These are phyloP conservation scores for Sialia sialis DNA, from an alignment of 2,113 vertebrate species.

Conservation along the genomic window DNA sequence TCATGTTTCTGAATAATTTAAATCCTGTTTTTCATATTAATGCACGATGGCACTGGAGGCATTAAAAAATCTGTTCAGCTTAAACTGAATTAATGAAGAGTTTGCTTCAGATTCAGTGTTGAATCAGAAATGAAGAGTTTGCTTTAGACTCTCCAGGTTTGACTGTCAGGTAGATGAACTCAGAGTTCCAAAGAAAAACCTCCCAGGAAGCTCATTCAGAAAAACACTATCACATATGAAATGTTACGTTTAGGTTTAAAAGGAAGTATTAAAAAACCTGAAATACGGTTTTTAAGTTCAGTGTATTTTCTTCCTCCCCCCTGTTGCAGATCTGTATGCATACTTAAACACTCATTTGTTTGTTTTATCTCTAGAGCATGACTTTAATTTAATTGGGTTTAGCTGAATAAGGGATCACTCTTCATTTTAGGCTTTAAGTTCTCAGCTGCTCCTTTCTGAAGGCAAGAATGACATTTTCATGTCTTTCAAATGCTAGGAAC, in stretches of 20 bases:
- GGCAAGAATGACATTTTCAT: not conserved
- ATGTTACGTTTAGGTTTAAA: not conserved
- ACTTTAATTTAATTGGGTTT: not conserved
- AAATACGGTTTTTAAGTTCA: not conserved
- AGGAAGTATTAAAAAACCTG: not conserved
- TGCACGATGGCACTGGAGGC: not conserved
- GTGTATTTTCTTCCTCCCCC: not conserved
- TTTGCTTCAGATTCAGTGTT: not conserved
- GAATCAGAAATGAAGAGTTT: not conserved
- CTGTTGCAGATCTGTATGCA: not conserved
- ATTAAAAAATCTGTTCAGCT: not conserved
- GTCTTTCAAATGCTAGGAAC: not conserved
- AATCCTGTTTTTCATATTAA: conserved; percentile 2
- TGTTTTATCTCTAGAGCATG: not conserved
- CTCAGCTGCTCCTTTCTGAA: not conserved
- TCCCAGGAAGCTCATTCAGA: not conserved
- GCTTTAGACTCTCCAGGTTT: not conserved
- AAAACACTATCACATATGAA: not conserved
- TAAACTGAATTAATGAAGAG: conserved; percentile 31
- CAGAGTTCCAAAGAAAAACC: not conserved
- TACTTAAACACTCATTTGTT: not conserved
- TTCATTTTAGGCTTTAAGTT: not conserved
- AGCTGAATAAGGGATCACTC: not conserved
- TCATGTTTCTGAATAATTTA: conserved; percentile 20
- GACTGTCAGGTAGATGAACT: not conserved